Conservation (phyloP, 2,797 vertebrate genomes). For the Chaenodraco wilsoni region DNA sequence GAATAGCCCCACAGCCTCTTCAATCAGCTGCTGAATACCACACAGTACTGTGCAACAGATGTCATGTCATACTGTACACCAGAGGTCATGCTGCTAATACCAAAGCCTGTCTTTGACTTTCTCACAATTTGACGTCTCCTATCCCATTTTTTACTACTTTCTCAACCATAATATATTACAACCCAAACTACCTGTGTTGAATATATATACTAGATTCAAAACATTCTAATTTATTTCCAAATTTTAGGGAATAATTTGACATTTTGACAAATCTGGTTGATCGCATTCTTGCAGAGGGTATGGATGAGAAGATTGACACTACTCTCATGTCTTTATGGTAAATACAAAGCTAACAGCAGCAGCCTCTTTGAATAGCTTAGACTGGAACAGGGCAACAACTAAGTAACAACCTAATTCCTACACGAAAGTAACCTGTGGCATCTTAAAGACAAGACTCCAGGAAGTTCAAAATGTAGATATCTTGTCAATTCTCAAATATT, state of each 20-base stretch:
- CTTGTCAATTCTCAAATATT: not conserved
- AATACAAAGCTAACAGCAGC: too few species aligned
- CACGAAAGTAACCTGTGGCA: too few species aligned
- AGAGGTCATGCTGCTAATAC: not conserved
- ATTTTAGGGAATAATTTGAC: not conserved
- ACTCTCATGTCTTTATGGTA: not conserved
- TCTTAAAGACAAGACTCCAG: too few species aligned
- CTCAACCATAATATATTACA: not conserved
- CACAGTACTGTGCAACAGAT: not conserved
- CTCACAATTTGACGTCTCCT: not conserved
- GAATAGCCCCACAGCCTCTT: constrained; percentile 34
- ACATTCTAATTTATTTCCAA: not conserved
- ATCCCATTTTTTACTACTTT: not conserved
- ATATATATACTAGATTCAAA: not conserved
- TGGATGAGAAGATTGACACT: not conserved
- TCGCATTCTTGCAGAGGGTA: not conserved
- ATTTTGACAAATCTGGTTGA: not conserved
- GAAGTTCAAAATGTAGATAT: not conserved
- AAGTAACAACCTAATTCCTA: too few species aligned
- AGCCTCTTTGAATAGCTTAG: too few species aligned
- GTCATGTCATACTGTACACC: not conserved
- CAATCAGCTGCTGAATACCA: constrained; percentile 26
- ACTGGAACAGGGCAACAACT: too few species aligned
- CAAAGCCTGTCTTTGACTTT: not conserved
- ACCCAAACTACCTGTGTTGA: not conserved